phyloP scores from a whole-genome alignment of 2,797 vertebrate genomes.

The Sebastes hubbsi region DNA sequence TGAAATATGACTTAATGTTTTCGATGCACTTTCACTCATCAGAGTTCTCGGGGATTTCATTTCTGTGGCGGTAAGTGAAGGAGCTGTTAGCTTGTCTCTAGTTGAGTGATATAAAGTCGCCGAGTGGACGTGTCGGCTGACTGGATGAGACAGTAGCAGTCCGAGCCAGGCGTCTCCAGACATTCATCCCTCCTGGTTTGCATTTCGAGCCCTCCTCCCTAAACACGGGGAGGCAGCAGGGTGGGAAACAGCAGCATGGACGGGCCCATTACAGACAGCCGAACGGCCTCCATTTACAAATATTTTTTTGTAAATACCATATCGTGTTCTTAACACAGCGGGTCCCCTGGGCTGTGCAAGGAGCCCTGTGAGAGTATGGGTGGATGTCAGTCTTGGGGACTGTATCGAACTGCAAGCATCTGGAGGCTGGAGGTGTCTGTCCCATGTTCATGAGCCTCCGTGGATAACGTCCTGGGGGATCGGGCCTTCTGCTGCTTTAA shows the following conservation, averaged over 20 bases:
- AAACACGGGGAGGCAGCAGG: conserved; percentile 33
- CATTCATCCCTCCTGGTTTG: conserved; percentile 67
- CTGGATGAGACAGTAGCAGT: conserved; percentile 74
- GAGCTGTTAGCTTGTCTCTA: conserved; percentile 50
- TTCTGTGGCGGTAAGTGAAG: conserved; percentile 47
- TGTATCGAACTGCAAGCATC: conserved; percentile 81
- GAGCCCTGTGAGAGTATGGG: conserved; percentile 75
- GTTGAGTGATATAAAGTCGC: conserved; percentile 56
- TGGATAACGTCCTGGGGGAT: conserved; percentile 64
- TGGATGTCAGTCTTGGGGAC: conserved; percentile 68
- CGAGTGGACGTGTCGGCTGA: conserved; percentile 42
- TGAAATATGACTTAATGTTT: conserved; percentile 73
- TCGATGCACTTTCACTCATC: conserved; percentile 69
- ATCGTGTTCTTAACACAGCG: conserved; percentile 86
- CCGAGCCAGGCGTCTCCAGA: conserved; percentile 63
- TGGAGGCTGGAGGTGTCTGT: conserved; percentile 72
- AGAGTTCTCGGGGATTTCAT: conserved; percentile 56
- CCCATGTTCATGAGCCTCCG: conserved; percentile 40
- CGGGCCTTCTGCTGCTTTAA: conserved; percentile 76
- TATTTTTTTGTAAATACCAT: conserved; percentile 85
- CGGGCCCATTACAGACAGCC: conserved; percentile 63
- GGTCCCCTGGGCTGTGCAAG: conserved; percentile 78
- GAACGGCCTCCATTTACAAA: conserved; percentile 85
- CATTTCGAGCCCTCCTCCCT: conserved; percentile 50
- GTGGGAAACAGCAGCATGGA: conserved; percentile 50